Evolutionary conservation across 2,888 invertebrate genomes (phyloP).

Genomic region (Eupsilia transversa): DNA sequence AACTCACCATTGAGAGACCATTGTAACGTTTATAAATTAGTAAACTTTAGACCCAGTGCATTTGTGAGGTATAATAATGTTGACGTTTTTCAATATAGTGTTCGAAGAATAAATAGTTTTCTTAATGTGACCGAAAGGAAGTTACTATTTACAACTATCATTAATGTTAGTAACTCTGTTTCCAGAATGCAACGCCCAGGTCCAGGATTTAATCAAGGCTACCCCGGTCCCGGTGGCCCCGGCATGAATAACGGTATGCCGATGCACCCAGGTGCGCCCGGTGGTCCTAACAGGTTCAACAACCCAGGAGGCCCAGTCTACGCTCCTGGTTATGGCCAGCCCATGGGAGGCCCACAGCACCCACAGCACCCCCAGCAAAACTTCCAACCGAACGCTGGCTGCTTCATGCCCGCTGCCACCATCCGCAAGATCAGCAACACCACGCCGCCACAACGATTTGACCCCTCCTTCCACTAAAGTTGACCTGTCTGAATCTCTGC

Average conservation of each 20-base stretch:
- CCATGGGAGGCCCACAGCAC: constrained; percentile 63
- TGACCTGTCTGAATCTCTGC: constrained; percentile 63
- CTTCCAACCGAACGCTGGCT: constrained; percentile 70
- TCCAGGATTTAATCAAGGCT: constrained; percentile 73
- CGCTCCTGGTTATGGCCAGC: constrained; percentile 73
- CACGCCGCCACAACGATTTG: constrained; percentile 71
- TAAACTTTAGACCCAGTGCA: too few species aligned
- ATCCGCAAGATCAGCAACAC: constrained; percentile 77
- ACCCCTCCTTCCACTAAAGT: constrained; percentile 69
- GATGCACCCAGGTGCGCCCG: constrained; percentile 65
- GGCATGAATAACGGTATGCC: constrained; percentile 66
- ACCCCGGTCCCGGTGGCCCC: constrained; percentile 59
- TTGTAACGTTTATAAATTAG: too few species aligned
- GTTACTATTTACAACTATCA: neutral
- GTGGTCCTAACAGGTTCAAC: constrained; percentile 54
- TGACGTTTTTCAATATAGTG: neutral
- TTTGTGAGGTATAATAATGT: neutral
- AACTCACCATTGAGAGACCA: too few species aligned
- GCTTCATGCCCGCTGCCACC: constrained; percentile 79
- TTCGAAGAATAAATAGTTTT: neutral
- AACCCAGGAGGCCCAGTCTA: constrained; percentile 65
- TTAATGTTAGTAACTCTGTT: constrained; percentile 32
- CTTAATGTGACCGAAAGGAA: neutral
- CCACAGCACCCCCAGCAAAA: constrained; percentile 66
- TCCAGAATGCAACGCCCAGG: constrained; percentile 83